A percentile compares a stretch with the other conserved stretches of the same genome.
Evolutionary conservation across 2,888 invertebrate species (phyloP).

Genomic region (Nysson spinosus): DNA sequence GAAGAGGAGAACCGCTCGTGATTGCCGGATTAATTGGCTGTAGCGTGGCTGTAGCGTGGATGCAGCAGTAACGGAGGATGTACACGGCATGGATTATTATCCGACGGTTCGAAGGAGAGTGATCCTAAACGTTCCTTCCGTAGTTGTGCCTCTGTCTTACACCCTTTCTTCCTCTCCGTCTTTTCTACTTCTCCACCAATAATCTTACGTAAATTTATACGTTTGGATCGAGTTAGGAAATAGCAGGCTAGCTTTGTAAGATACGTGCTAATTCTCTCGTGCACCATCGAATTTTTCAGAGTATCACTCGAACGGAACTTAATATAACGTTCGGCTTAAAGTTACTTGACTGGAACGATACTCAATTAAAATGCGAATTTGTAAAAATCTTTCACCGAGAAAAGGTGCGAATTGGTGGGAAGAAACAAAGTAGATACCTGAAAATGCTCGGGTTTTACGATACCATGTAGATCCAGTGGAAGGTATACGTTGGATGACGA

Average conservation of each 20-base stretch:
- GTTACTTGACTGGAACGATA: too few relatives aligned
- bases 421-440: too few relatives aligned
- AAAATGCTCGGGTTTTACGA: too few relatives aligned
- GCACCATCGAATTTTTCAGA: too few relatives aligned
- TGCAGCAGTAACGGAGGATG: slow-evolving; percentile 57
- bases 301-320: too few relatives aligned
- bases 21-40: slow-evolving; percentile 73
- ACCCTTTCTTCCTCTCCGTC: slow-evolving; percentile 6
- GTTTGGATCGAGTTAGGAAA: slow-evolving; percentile 16
- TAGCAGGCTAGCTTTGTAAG: not conserved
- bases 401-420: too few relatives aligned
- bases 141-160: slow-evolving; percentile 18
- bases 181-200: not conserved
- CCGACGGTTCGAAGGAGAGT: slow-evolving; percentile 56
- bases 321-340: too few relatives aligned
- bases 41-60: slow-evolving; percentile 66
- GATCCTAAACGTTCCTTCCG: slow-evolving; percentile 61
- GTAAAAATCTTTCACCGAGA: too few relatives aligned
- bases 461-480: slow-evolving; percentile 1
- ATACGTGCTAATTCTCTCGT: not conserved
- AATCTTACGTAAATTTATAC: not conserved
- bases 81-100: slow-evolving; percentile 62
- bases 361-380: too few relatives aligned
- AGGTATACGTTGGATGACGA: slow-evolving; percentile 13
- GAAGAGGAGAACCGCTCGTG: slow-evolving; percentile 63